Evolutionary conservation across 2,113 vertebrate genomes (phyloP).

Genomic region (Paralichthys olivaceus): DNA sequence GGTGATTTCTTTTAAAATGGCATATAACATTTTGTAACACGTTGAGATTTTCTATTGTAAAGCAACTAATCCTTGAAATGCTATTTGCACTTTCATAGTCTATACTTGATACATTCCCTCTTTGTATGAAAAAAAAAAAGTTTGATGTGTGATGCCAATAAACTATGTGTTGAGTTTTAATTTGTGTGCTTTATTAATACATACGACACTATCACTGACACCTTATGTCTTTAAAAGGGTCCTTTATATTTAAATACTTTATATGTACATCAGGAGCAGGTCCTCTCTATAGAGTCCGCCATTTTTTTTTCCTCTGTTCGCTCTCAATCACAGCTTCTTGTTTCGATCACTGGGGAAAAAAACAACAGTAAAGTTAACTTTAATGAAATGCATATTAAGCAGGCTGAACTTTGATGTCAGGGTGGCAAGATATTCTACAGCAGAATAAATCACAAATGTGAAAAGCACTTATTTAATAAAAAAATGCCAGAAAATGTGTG

Average conservation of each 20-base stretch:
- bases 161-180: slow-evolving; percentile 80
- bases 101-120: slow-evolving; percentile 99
- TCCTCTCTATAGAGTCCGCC: too few relatives aligned
- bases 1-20: slow-evolving; percentile 82
- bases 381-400: neutral
- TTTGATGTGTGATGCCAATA: slow-evolving; percentile 96
- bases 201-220: neutral
- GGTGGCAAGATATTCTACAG: too few relatives aligned
- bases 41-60: slow-evolving; percentile 94
- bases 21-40: slow-evolving; percentile 93
- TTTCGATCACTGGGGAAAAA: neutral
- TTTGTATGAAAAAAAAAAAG: slow-evolving; percentile 91
- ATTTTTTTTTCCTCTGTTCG: neutral
- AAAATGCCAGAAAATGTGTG: too few relatives aligned
- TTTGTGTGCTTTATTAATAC: slow-evolving; percentile 3
- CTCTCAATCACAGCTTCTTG: neutral
- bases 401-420: neutral
- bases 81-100: slow-evolving; percentile 99
- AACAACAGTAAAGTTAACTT: neutral
- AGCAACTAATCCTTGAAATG: slow-evolving; percentile 95
- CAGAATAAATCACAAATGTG: too few relatives aligned
- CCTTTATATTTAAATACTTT: too few relatives aligned
- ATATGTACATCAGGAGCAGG: too few relatives aligned
- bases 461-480: neutral
- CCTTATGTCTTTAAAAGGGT: neutral